A percentile compares a stretch with the other conserved stretches of the same genome.
Evolutionary conservation across 2,113 vertebrate genomes (phyloP).

Genomic region (Zapus hudsonius): DNA sequence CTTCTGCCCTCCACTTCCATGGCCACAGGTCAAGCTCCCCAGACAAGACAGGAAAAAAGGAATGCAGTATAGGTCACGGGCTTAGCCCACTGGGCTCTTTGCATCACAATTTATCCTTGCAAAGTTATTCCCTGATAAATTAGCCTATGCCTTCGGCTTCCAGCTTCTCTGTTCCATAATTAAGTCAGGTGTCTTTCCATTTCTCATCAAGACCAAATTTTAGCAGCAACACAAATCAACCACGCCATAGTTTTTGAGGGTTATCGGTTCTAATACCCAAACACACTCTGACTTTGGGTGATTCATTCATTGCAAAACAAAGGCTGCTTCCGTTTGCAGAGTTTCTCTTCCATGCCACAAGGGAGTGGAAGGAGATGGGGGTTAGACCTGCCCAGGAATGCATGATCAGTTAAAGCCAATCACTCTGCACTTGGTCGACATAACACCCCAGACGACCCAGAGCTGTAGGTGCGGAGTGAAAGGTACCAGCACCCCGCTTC

Average conservation of each 20-base stretch:
- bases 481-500: constrained; percentile 57
- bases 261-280: constrained; percentile 64
- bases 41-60: neutral
- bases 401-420: constrained; percentile 69
- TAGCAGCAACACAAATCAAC: constrained; percentile 46
- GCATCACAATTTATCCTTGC: neutral
- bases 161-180: constrained; percentile 19
- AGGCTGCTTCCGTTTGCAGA: constrained; percentile 64
- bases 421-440: constrained; percentile 73
- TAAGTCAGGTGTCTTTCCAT: constrained; percentile 51
- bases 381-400: constrained; percentile 63
- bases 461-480: constrained; percentile 69
- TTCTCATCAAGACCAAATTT: constrained; percentile 37
- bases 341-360: constrained; percentile 48
- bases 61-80: neutral
- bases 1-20: neutral
- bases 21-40: neutral
- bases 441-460: constrained; percentile 47
- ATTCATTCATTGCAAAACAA: constrained; percentile 80
- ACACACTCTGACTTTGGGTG: constrained; percentile 72
- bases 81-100: constrained; percentile 7
- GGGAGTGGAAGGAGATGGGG: constrained; percentile 20
- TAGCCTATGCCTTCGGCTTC: constrained; percentile 34
- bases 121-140: constrained; percentile 58
- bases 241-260: constrained; percentile 50